Conservation (phyloP, 2,797 vertebrate species). For the Cossypha caffra region DNA sequence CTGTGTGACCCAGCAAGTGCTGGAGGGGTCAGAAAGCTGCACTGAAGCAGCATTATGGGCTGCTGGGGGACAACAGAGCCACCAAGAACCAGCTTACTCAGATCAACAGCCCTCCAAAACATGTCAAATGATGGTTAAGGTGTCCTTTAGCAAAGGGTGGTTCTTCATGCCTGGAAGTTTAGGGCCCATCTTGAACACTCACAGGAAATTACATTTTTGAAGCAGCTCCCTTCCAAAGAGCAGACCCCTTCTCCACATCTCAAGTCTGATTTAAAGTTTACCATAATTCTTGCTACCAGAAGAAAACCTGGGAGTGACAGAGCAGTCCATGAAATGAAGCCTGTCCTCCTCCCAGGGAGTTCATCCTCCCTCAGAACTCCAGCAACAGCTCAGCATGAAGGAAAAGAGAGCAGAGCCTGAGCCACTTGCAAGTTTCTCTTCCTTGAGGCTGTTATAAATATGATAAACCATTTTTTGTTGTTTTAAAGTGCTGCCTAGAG, state of each 20-base stretch:
- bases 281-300: neutral
- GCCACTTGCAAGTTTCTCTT: neutral
- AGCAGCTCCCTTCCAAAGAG: neutral
- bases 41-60: too few relatives aligned
- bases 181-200: neutral
- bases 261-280: neutral
- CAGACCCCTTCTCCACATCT: neutral
- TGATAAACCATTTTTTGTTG: neutral
- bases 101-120: neutral
- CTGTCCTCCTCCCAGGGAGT: neutral
- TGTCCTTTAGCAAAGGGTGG: neutral
- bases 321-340: neutral
- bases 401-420: conserved; percentile 2
- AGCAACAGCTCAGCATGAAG: neutral
- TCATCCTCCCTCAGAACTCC: neutral
- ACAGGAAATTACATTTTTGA: neutral
- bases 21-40: too few relatives aligned
- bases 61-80: too few relatives aligned
- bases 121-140: accelerated
- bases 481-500: conserved; percentile 35
- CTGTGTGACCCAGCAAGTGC: too few relatives aligned
- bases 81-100: too few relatives aligned
- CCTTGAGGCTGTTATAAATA: conserved; percentile 5
- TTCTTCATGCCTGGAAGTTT: neutral
- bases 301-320: neutral